These are phyloP conservation scores for Hypercompe scribonia DNA, from an alignment of 2,888 invertebrate species.

Conservation along the genomic window DNA sequence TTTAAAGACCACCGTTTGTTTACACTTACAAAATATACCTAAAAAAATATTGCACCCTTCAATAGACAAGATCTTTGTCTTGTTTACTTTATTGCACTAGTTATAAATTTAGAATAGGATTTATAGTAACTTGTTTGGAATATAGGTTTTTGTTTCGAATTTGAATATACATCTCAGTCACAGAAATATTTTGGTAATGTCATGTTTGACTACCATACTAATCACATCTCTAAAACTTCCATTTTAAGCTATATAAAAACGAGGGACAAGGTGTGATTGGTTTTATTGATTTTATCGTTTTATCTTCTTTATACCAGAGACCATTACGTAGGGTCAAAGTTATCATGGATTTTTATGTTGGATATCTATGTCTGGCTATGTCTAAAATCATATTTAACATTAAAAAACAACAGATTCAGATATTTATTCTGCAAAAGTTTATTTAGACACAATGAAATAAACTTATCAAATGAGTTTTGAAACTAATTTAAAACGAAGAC, in stretches of 20 bases:
- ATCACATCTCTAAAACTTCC: not conserved
- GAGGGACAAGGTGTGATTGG: not conserved
- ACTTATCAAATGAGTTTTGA: too few relatives aligned
- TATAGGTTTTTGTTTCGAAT: not conserved
- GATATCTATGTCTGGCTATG: not conserved
- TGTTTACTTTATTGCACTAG: constrained; percentile 25
- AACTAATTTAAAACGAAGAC: not conserved
- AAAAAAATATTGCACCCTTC: constrained; percentile 49
- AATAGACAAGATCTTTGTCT: constrained; percentile 23
- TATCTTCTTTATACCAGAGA: not conserved
- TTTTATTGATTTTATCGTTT: not conserved
- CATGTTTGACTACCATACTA: not conserved
- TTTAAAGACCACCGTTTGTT: not conserved
- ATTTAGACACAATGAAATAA: not conserved
- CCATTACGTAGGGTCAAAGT: not conserved
- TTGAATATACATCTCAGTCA: not conserved
- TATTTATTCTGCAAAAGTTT: not conserved
- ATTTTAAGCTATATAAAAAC: not conserved
- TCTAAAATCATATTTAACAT: not conserved
- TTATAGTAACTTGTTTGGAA: not conserved
- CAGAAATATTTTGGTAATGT: not conserved
- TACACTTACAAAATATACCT: constrained; percentile 1
- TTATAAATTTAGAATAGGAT: constrained; percentile 10
- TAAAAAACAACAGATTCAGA: not conserved
- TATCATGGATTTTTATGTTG: too few relatives aligned